Conservation (phyloP, 2,797 vertebrate genomes). For the Chanos chanos region DNA sequence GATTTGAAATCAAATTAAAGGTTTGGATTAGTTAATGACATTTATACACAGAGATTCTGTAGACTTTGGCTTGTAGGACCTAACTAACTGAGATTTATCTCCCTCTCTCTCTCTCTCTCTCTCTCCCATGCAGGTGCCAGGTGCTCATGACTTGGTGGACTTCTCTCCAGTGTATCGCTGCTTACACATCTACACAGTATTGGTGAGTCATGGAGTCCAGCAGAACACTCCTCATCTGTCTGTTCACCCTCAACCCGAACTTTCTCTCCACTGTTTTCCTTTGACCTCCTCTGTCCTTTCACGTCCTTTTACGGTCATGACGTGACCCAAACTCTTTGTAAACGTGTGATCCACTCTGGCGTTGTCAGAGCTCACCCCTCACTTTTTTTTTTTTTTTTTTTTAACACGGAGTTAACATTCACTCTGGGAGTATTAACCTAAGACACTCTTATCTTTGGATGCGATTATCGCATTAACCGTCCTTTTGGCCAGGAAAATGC, state of each 20-base stretch:
- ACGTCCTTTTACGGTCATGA: neutral
- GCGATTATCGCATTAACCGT: no score
- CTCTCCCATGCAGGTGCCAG: constrained; percentile 73
- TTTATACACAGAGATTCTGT: no score
- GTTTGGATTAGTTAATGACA: no score
- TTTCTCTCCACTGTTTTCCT: neutral
- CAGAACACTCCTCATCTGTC: neutral
- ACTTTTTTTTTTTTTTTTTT: neutral
- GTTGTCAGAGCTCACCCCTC: no score
- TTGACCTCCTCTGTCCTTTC: neutral
- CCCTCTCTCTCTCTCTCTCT: neutral
- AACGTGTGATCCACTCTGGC: no score
- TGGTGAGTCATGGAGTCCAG: constrained; percentile 88
- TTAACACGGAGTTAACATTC: neutral
- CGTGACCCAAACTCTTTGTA: neutral
- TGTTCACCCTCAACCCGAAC: neutral
- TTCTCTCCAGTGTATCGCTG: constrained; percentile 95
- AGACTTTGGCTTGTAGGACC: no score
- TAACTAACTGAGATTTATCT: neutral
- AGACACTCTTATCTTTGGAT: no score
- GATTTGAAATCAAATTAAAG: no score
- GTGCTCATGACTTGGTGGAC: constrained; percentile 92
- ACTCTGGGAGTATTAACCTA: no score
- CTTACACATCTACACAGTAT: constrained; percentile 92
- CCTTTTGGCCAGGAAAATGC: no score